Evolutionary conservation across 2,113 vertebrate genomes (phyloP).

Genomic region (Dasyurus viverrinus): DNA sequence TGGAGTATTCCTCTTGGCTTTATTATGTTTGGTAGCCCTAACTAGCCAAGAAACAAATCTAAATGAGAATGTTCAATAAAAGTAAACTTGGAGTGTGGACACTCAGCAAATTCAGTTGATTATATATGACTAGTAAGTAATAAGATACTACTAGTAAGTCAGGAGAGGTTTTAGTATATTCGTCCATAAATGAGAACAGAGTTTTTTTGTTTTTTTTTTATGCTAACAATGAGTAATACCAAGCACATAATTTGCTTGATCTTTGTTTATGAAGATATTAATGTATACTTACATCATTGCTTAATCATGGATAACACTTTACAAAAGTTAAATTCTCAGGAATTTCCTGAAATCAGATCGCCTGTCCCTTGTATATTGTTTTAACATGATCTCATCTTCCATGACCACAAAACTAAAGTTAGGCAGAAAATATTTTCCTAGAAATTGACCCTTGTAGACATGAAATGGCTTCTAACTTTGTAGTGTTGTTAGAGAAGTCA

Average conservation of each 20-base stretch:
- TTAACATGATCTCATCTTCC: conserved; percentile 1
- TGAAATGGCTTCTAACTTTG: not conserved
- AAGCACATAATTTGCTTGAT: not conserved
- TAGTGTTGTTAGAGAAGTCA: not conserved
- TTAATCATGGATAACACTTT: not conserved
- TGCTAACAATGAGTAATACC: not conserved
- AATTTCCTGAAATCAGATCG: not conserved
- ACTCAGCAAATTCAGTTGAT: not conserved
- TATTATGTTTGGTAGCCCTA: not conserved
- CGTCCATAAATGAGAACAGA: not conserved
- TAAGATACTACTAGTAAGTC: not conserved
- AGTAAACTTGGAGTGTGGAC: too few relatives aligned
- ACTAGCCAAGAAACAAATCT: not conserved
- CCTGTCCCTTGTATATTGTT: not conserved
- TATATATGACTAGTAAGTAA: not conserved
- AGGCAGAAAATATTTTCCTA: not conserved
- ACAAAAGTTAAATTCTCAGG: not conserved
- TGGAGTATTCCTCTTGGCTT: not conserved
- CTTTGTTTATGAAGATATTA: not conserved
- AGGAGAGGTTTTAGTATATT: not conserved
- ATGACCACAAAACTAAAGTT: not conserved
- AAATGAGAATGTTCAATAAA: not conserved
- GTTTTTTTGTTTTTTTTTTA: not conserved
- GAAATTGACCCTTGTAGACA: conserved; percentile 3
- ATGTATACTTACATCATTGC: not conserved